Conservation (phyloP, 1,140 invertebrate species). For the Notospermus geniculatus region DNA sequence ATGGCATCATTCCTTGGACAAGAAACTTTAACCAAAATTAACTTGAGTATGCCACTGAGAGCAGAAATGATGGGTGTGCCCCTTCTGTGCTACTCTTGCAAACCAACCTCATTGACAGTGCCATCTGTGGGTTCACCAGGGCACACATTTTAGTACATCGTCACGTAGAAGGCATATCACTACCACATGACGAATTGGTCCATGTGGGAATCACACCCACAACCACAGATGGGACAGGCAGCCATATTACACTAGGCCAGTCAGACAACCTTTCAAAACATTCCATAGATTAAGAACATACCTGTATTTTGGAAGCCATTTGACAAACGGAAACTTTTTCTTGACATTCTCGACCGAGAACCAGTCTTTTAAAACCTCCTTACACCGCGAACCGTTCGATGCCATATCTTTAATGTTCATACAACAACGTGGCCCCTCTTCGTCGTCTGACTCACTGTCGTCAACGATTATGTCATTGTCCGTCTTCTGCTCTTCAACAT, state of each 20-base stretch:
- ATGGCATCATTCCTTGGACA: too few relatives aligned
- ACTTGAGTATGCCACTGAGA: too few relatives aligned
- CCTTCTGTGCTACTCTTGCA: too few relatives aligned
- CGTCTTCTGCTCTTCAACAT: too few relatives aligned
- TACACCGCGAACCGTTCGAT: background rate
- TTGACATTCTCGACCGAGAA: slow-evolving; percentile 5
- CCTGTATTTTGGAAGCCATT: slow-evolving; percentile 17
- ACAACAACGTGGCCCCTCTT: slow-evolving; percentile 6
- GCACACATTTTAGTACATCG: background rate
- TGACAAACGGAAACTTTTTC: slow-evolving; percentile 9
- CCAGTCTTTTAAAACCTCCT: background rate
- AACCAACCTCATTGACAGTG: too few relatives aligned
- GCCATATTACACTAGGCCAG: background rate
- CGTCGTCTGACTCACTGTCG: too few relatives aligned
- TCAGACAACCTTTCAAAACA: background rate
- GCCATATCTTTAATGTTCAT: background rate
- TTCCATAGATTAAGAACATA: slow-evolving; percentile 3
- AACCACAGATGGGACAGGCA: background rate
- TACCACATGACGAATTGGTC: background rate
- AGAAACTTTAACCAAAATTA: background rate
- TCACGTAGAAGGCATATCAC: background rate
- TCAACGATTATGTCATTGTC: too few relatives aligned
- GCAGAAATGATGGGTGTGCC: too few relatives aligned
- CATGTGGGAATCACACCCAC: background rate
- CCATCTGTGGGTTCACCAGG: background rate